A percentile compares a stretch with the other conserved stretches of the same genome.
Conservation (phyloP, 2,888 invertebrate genomes). For the Flexamia atlantica region DNA sequence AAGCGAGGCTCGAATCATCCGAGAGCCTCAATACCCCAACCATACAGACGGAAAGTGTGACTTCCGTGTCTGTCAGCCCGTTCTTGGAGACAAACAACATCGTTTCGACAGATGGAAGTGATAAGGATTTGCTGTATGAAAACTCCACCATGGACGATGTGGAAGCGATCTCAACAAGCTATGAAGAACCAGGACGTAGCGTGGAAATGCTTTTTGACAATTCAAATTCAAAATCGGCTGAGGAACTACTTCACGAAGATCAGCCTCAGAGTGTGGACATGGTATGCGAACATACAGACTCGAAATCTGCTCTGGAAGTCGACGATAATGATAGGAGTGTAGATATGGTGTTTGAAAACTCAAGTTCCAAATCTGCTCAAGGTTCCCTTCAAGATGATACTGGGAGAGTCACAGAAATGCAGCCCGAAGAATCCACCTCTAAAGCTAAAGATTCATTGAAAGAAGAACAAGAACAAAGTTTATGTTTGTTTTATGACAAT, state of each 20-base stretch:
- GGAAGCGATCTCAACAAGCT: conserved; percentile 59
- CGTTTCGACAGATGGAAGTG: conserved; percentile 56
- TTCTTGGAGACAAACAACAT: conserved; percentile 57
- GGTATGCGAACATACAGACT: conserved; percentile 50
- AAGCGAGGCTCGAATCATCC: conserved; percentile 55
- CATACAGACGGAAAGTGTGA: conserved; percentile 60
- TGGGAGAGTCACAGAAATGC: conserved; percentile 47
- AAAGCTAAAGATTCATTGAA: conserved; percentile 44
- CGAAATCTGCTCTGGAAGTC: conserved; percentile 35
- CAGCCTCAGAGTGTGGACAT: conserved; percentile 51
- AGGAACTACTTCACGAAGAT: conserved; percentile 37
- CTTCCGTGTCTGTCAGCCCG: conserved; percentile 59
- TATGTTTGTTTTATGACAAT: conserved; percentile 54
- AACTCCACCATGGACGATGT: conserved; percentile 61
- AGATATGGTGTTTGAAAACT: conserved; percentile 55
- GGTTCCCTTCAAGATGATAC: conserved; percentile 2
- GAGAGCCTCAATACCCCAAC: conserved; percentile 56
- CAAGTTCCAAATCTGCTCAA: conserved; percentile 36
- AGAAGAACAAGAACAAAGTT: conserved; percentile 41
- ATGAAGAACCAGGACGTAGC: conserved; percentile 59
- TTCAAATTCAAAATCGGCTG: conserved; percentile 43
- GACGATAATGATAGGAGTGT: conserved; percentile 42
- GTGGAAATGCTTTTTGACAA: conserved; percentile 60
- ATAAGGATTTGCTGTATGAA: conserved; percentile 59
- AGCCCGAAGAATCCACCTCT: conserved; percentile 39